Evolutionary conservation across 2,113 vertebrate genomes (phyloP).

Genomic region (Mus pahari): DNA sequence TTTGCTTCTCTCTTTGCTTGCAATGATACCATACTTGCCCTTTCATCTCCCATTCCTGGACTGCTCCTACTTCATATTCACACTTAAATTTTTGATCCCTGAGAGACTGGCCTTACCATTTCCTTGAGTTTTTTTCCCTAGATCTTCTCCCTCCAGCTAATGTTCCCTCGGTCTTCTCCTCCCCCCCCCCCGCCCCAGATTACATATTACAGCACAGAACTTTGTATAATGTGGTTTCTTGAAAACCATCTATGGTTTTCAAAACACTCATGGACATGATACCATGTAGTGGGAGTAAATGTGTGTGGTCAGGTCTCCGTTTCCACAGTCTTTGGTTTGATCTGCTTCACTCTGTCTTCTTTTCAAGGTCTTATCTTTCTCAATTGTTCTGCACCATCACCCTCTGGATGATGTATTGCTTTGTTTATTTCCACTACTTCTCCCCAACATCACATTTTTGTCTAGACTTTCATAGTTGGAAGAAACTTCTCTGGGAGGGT

Average conservation of each 20-base stretch:
- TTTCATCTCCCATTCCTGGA: background rate
- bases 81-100: background rate
- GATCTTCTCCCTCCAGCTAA: background rate
- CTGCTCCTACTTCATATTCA: background rate
- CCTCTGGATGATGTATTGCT: background rate
- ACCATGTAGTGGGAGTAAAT: fast-evolving
- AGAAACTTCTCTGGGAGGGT: constrained; percentile 39
- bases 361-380: background rate
- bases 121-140: background rate
- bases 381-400: background rate
- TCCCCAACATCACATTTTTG: constrained; percentile 5
- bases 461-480: constrained; percentile 21
- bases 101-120: background rate
- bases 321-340: background rate
- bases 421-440: background rate
- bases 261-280: background rate
- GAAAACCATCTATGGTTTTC: fast-evolving
- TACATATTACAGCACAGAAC: background rate
- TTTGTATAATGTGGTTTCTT: background rate
- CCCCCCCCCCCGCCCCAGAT: too few relatives aligned
- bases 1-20: background rate
- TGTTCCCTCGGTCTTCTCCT: background rate
- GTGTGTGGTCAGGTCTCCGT: background rate
- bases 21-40: background rate
- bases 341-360: background rate